Base-by-base conservation (phyloP, 1,140 invertebrate genomes). In the Drosophila guanche region DNA sequence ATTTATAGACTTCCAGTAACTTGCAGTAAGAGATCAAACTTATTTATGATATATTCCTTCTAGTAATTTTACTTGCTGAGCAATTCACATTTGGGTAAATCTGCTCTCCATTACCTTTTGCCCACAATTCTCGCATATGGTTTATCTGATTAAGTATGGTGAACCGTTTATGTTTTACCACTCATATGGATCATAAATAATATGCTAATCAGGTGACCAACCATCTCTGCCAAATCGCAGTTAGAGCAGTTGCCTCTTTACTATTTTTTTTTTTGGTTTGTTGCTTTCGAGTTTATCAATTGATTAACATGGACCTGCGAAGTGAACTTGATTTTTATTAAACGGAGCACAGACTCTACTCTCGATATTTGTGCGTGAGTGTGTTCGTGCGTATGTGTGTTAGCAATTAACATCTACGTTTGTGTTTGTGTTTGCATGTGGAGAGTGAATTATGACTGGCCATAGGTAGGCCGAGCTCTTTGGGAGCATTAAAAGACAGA, bases 311-410 rank as follows among this genome's bases (percentile, higher is more conserved):
- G 57, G 29, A 67, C 29, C 67, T 88, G 81, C 63, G 65, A 86
- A 86, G 48, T 76, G 81, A 86, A 88, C 81, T 88, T 88, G 78
- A 88, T 86, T 77, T 78, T 81, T 66, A 56, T 66, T 52, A 22
- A 58, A 76, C 59, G 22, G 46, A 62, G 41, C 63, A 43, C 62
- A 76, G 40, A 69, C 63, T 51, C 43, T 69, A 69, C 63, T 51
- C 43, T 63, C 53, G 12, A 51, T 63, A 62, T 20, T 48, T 41
- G 14, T 14, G 6, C 8, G n/a, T 43, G 27, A 2, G 6, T 46
- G 46, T 63, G 22, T 14, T 4, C 8, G n/a, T 43, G 27, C 2
- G 6, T 46, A 42, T 63, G 40, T 73, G 56, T 55, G 47, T 58
- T 63, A 57, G 50, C 61, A 86, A 86, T 85, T 85, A 85, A 69